Percentiles rank a stretch among this genome's conserved stretches.
phyloP scores from a whole-genome alignment of 2,888 invertebrate species.

The Mechanitis mazaeus region DNA sequence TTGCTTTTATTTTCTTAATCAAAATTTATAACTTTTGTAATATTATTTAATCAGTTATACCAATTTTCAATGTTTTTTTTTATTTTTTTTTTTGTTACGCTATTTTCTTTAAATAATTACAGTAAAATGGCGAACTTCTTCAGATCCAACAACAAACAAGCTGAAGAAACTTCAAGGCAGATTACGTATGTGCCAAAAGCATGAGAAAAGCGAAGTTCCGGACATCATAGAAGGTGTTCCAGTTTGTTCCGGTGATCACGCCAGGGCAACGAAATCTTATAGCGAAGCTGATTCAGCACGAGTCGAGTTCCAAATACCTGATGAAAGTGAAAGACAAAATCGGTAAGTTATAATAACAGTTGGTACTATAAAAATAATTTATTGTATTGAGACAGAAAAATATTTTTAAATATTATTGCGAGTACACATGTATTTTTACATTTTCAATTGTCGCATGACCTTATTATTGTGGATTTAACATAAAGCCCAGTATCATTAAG shows the following conservation, averaged over 20 bases:
- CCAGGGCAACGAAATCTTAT: slow-evolving; percentile 47
- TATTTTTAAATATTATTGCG: neutral
- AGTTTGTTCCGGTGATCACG: slow-evolving; percentile 61
- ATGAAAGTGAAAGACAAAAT: slow-evolving; percentile 51
- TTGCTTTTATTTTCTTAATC: neutral
- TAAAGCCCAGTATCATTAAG: neutral
- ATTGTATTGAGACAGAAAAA: neutral
- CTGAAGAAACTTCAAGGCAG: slow-evolving; percentile 58
- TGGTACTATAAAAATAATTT: neutral
- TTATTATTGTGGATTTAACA: neutral
- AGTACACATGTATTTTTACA: neutral
- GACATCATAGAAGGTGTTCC: slow-evolving; percentile 74
- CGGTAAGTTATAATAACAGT: slow-evolving; percentile 40
- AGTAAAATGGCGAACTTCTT: slow-evolving; percentile 60
- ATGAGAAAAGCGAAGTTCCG: slow-evolving; percentile 70
- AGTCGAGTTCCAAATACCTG: slow-evolving; percentile 59
- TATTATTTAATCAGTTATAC: slow-evolving; percentile 2
- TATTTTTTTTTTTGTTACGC: neutral
- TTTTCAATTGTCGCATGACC: neutral
- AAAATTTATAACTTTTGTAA: slow-evolving; percentile 6
- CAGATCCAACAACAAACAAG: slow-evolving; percentile 60
- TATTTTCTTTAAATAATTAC: slow-evolving; percentile 25
- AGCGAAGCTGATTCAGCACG: slow-evolving; percentile 46
- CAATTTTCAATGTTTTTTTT: neutral
- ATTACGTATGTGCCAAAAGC: slow-evolving; percentile 59